Base-by-base conservation (phyloP, 2,797 vertebrate species). In the Discoglossus pictus region DNA sequence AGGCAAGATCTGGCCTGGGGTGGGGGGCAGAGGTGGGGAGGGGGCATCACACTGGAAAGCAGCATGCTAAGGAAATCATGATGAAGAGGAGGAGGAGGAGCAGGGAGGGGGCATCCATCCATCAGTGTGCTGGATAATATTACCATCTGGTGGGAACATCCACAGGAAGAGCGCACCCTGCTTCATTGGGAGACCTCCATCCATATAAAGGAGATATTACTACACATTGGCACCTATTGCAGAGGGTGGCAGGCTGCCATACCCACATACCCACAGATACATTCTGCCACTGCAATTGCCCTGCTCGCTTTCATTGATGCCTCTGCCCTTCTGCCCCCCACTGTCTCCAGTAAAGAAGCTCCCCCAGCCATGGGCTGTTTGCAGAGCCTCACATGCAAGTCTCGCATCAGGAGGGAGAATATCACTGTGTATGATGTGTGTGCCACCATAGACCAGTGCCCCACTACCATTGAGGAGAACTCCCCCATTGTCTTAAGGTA, bases 401-500 rank as follows among this genome's bases (percentile, higher is more conserved):
- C 93, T 63, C 93, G 96, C 66, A 89, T 98, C 80, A 92, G 95
- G 60, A 90, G 95, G 61, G 96, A 98, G 82, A 95, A 94, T 86
- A 95, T 99, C 77, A 92, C 93, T 76, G 95, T 99, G 74, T 93
- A 91, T 71, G 96, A 99, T 79, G 92, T 98, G 80, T 93, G 91
- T 59, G 95, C 96, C 79, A 93, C 93, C 75, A 98, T 98, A 73
- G 96, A 98, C 85, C 93, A 92, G 75, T 90, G 91, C 77, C 93
- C 93, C 61, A 98, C 96, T 24, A 84, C 93, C 81, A 96, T 99
- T 24, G 96, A 98, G 81, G 95, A 97, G 86, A 96, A 91, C 85
- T 98, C 96, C 66, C 95, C 95, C 46, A 97, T 98, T 82, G 96
- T 98, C 79, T 89, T 99, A 67, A 92, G 96, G 7, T 98, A 99